These are phyloP conservation scores for Alsophila aescularia DNA, from an alignment of 2,888 invertebrate genomes.

Conservation along the genomic window DNA sequence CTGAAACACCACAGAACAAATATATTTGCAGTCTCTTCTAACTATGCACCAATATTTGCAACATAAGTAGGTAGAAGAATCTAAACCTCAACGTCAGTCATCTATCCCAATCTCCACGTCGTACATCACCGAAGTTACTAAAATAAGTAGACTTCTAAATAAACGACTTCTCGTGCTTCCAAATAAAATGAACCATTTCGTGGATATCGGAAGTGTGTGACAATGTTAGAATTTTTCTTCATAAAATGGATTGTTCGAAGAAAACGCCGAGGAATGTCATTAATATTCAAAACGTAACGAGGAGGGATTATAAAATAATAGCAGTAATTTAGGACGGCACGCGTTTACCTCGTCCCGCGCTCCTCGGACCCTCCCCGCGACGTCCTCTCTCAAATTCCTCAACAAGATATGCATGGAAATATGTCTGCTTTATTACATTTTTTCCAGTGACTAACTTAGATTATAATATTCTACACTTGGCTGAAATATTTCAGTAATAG, in stretches of 20 bases:
- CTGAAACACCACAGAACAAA: too few species aligned
- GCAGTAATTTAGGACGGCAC: conserved; percentile 81
- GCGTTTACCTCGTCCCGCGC: conserved; percentile 52
- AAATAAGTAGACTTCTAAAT: too few species aligned
- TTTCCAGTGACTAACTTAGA: conserved; percentile 63
- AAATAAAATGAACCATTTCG: conserved; percentile 16
- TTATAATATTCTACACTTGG: conserved; percentile 48
- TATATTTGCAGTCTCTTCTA: too few species aligned
- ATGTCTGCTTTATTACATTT: conserved; percentile 81
- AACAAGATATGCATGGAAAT: conserved; percentile 82
- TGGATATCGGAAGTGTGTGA: conserved; percentile 55
- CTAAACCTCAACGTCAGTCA: too few species aligned
- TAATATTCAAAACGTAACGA: conserved; percentile 83
- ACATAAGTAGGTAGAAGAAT: too few species aligned
- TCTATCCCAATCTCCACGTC: too few species aligned
- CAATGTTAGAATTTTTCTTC: conserved; percentile 68
- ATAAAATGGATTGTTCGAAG: conserved; percentile 67
- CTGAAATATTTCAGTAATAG: conserved; percentile 17
- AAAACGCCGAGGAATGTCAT: conserved; percentile 79
- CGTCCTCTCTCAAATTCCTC: conserved; percentile 70
- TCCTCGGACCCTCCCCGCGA: conserved; percentile 43
- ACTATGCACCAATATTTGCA: too few species aligned
- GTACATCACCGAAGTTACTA: too few species aligned
- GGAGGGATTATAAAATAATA: conserved; percentile 84
- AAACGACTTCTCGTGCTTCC: neutral